Evolutionary conservation across 2,888 invertebrate species (phyloP).

Genomic region (Nomada lathburiana): DNA sequence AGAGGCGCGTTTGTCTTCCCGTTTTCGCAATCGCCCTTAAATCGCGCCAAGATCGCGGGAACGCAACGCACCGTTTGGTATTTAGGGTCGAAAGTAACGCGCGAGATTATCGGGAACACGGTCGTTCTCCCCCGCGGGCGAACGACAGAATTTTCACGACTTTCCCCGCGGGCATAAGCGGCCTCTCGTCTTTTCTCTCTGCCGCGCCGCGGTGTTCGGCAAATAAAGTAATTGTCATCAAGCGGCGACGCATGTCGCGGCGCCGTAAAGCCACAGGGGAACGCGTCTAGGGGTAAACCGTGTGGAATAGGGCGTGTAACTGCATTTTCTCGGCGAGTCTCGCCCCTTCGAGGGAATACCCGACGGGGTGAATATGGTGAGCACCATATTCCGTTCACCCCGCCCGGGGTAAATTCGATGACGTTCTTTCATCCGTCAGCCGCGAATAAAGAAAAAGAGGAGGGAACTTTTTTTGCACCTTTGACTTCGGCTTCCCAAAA

Average conservation of each 20-base stretch:
- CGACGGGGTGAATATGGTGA: constrained; percentile 30
- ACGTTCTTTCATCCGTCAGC: too few relatives aligned
- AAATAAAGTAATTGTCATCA: constrained; percentile 54
- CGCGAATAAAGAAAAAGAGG: neutral
- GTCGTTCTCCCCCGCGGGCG: neutral
- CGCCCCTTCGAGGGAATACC: constrained; percentile 42
- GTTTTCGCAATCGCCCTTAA: too few relatives aligned
- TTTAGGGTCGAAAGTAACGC: neutral
- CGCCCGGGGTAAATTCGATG: neutral
- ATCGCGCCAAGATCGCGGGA: neutral
- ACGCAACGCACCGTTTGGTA: neutral
- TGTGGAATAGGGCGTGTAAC: constrained; percentile 66
- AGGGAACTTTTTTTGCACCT: too few relatives aligned
- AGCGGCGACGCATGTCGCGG: constrained; percentile 38
- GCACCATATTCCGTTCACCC: neutral
- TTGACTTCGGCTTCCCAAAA: too few relatives aligned
- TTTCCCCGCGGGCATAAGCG: too few relatives aligned
- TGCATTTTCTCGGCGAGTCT: constrained; percentile 63
- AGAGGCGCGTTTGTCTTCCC: constrained; percentile 12
- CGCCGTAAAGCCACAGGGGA: constrained; percentile 18
- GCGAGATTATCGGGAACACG: neutral
- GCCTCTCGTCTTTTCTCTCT: neutral
- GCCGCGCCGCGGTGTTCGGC: neutral
- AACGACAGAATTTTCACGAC: neutral
- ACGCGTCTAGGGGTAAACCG: constrained; percentile 51